Conservation (phyloP, 1,140 invertebrate species). For the Brachionus asplanchnoidis region DNA sequence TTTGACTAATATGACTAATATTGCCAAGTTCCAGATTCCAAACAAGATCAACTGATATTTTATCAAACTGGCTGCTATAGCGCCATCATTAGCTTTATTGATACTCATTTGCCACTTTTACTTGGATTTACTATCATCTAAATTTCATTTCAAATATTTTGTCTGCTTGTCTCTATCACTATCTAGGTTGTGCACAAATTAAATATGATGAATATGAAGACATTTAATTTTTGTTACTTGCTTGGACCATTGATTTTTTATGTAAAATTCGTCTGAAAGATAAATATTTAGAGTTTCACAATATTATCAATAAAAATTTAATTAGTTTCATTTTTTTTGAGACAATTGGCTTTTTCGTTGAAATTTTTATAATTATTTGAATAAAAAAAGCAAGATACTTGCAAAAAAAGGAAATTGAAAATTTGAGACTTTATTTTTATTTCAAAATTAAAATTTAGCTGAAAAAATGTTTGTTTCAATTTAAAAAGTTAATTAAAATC, state of each 20-base stretch:
- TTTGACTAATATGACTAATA: not conserved
- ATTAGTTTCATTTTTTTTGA: too few relatives aligned
- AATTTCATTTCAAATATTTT: conserved; percentile 38
- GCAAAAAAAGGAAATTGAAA: too few relatives aligned
- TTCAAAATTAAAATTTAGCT: not conserved
- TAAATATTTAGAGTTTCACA: too few relatives aligned
- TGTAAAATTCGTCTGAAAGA: too few relatives aligned
- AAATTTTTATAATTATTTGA: too few relatives aligned
- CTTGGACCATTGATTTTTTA: too few relatives aligned
- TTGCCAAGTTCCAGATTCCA: not conserved
- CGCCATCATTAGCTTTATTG: not conserved
- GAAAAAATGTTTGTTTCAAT: not conserved
- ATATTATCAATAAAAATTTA: too few relatives aligned
- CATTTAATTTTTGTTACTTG: not conserved
- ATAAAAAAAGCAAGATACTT: too few relatives aligned
- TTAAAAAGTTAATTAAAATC: too few relatives aligned
- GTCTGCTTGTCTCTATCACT: conserved; percentile 2
- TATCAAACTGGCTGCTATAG: conserved; percentile 5
- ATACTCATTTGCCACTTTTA: conserved; percentile 16
- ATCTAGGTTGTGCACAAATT: not conserved
- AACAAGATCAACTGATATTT: not conserved
- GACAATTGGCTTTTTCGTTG: too few relatives aligned
- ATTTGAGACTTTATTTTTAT: too few relatives aligned
- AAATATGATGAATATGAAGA: conserved; percentile 36
- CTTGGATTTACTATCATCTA: conserved; percentile 19